These are phyloP conservation scores for Oxyruncus cristatus DNA, from an alignment of 2,113 vertebrate species.

Conservation along the genomic window DNA sequence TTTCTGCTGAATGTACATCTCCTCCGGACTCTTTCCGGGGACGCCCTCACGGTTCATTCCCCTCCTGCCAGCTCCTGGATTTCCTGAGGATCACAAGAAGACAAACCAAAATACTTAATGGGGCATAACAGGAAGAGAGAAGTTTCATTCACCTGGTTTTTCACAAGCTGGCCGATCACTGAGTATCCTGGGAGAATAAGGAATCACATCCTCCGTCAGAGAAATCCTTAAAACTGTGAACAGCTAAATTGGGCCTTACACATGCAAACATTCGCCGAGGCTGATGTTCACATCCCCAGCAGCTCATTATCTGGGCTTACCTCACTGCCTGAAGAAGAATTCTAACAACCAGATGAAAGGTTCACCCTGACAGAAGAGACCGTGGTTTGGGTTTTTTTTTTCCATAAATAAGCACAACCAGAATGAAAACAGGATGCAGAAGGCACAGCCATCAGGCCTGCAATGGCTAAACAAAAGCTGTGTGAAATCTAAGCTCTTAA, in stretches of 20 bases:
- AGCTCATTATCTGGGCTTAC: neutral
- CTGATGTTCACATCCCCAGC: neutral
- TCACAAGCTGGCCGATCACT: neutral
- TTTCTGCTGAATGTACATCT: slow-evolving; percentile 99
- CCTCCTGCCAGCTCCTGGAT: slow-evolving; percentile 86
- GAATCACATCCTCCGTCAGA: neutral
- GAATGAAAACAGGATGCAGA: neutral
- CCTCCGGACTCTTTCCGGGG: slow-evolving; percentile 97
- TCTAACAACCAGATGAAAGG: slow-evolving; percentile 12
- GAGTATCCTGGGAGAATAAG: neutral
- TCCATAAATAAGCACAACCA: neutral
- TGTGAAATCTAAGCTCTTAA: neutral
- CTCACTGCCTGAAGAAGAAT: neutral
- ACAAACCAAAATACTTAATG: neutral
- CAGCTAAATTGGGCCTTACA: neutral
- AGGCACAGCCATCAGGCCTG: neutral
- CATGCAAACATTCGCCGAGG: neutral
- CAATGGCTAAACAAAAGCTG: neutral
- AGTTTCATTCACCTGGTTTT: neutral
- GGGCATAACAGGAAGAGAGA: accelerated
- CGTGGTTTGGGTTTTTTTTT: neutral
- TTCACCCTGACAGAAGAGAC: neutral
- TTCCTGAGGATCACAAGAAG: slow-evolving; percentile 53
- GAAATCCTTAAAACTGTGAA: neutral
- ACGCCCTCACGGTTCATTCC: slow-evolving; percentile 98